Evolutionary conservation across 2,113 vertebrate genomes (phyloP).

Genomic region (Aspidoscelis tigris): DNA sequence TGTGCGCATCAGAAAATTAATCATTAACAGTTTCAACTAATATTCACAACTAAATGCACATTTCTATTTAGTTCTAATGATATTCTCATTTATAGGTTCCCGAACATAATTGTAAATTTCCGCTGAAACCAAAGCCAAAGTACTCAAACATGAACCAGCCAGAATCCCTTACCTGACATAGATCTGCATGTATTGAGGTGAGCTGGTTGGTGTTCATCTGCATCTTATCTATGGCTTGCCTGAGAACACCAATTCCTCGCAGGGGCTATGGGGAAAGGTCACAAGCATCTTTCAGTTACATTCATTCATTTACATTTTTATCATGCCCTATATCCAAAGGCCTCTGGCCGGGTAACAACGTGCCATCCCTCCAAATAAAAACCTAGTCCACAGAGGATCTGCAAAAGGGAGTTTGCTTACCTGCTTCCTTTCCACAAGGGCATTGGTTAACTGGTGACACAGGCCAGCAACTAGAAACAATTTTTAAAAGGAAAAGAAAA

Average conservation of each 20-base stretch:
- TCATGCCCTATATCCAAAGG: too few species aligned
- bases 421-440: constrained; percentile 98
- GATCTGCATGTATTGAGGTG: constrained; percentile 98
- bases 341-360: too few species aligned
- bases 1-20: too few species aligned
- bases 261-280: constrained; percentile 86
- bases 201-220: constrained; percentile 99
- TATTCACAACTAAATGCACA: too few species aligned
- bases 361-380: too few species aligned
- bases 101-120: too few species aligned
- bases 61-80: too few species aligned
- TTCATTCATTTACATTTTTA: neutral
- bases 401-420: constrained; percentile 70
- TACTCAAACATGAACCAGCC: neutral
- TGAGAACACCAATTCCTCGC: constrained; percentile 94
- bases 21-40: too few species aligned
- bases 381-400: neutral
- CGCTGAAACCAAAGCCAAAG: neutral
- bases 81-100: too few species aligned
- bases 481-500: constrained; percentile 39
- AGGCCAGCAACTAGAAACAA: constrained; percentile 91
- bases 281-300: constrained; percentile 78
- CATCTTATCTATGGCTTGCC: constrained; percentile 99
- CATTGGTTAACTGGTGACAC: constrained; percentile 98
- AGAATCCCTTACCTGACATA: constrained; percentile 90